Evolutionary conservation across 1,140 invertebrate species (phyloP).

Genomic region (Lucilia sericata): DNA sequence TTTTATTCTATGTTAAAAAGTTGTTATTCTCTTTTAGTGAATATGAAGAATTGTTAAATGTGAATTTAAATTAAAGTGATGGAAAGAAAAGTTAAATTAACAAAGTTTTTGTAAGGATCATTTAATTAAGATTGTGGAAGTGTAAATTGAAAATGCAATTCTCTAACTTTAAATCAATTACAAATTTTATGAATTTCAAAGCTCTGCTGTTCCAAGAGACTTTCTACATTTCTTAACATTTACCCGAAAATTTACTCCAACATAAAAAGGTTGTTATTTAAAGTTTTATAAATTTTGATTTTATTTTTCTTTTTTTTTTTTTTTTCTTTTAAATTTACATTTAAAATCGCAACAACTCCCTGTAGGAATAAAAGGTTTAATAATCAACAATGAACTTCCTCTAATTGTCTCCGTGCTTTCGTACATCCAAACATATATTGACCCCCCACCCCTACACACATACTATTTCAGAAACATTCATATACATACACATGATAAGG

Average conservation of each 20-base stretch:
- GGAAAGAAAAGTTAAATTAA: background rate
- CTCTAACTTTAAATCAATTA: too few species aligned
- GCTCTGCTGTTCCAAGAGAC: too few species aligned
- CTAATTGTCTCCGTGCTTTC: background rate
- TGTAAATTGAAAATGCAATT: too few species aligned
- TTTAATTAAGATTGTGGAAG: too few species aligned
- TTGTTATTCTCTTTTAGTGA: background rate
- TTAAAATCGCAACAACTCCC: background rate
- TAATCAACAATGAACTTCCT: conserved; percentile 21
- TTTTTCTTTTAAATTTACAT: background rate
- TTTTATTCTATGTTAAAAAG: background rate
- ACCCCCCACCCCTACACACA: background rate
- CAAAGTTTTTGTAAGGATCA: background rate
- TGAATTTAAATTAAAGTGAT: background rate
- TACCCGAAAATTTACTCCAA: background rate
- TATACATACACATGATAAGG: conserved; percentile 11
- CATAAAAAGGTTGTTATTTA: too few species aligned
- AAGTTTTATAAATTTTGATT: too few species aligned
- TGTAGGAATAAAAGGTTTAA: conserved; percentile 22
- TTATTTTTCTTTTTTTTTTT: background rate
- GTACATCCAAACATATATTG: background rate
- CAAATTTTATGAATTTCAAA: too few species aligned
- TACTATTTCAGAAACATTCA: background rate
- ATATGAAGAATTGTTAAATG: background rate
- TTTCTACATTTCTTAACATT: too few species aligned